Evolutionary conservation across 2,888 invertebrate species (phyloP).

Genomic region (Chamaedrilus cognettii): DNA sequence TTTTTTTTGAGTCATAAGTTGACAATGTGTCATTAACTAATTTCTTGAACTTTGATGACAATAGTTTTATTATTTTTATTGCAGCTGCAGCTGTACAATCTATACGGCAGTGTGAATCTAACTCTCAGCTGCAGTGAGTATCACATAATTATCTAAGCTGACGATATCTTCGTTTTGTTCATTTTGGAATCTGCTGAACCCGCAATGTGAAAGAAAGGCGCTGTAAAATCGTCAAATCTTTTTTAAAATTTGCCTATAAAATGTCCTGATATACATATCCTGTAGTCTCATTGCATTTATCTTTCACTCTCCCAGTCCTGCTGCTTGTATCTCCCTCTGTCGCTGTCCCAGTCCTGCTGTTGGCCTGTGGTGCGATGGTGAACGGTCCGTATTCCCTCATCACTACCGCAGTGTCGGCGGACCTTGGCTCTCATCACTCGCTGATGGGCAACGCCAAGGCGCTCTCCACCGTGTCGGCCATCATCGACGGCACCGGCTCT

Average conservation of each 20-base stretch:
- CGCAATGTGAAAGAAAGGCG: not conserved
- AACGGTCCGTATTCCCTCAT: constrained; percentile 97
- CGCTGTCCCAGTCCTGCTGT: constrained; percentile 64
- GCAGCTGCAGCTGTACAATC: too few relatives aligned
- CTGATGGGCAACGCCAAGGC: constrained; percentile 84
- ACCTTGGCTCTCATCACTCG: constrained; percentile 83
- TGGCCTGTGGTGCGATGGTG: constrained; percentile 79
- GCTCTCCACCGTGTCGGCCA: constrained; percentile 94
- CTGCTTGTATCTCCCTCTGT: too few relatives aligned
- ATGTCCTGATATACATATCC: too few relatives aligned
- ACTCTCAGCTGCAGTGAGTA: too few relatives aligned
- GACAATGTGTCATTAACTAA: too few relatives aligned
- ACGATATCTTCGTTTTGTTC: too few relatives aligned
- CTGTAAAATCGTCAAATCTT: not conserved
- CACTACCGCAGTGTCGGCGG: constrained; percentile 94
- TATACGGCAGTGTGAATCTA: too few relatives aligned
- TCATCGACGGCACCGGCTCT: constrained; percentile 95
- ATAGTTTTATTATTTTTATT: too few relatives aligned
- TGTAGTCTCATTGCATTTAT: not conserved
- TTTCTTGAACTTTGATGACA: too few relatives aligned
- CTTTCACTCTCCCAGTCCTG: not conserved
- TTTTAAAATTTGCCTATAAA: too few relatives aligned
- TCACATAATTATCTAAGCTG: too few relatives aligned
- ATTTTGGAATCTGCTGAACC: not conserved
- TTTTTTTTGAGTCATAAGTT: too few relatives aligned